Evolutionary conservation across 2,113 vertebrate genomes (phyloP).

Genomic region (Eurystomus gularis): DNA sequence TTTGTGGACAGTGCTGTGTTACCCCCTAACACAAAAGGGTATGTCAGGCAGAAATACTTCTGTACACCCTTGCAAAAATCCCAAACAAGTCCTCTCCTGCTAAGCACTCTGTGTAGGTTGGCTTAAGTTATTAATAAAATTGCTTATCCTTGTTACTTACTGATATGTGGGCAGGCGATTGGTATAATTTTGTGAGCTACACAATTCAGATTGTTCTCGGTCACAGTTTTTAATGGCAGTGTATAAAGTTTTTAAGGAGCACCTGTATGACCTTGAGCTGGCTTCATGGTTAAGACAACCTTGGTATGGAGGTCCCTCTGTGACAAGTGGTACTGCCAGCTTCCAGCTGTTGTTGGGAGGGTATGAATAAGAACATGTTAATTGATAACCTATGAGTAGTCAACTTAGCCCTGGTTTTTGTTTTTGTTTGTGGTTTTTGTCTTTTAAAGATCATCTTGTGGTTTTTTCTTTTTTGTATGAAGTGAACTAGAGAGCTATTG

Average conservation of each 20-base stretch:
- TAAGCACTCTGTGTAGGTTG: neutral
- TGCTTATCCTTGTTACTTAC: neutral
- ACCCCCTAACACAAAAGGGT: neutral
- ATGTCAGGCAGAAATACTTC: neutral
- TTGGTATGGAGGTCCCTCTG: neutral
- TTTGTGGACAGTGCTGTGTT: neutral
- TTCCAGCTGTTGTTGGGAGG: neutral
- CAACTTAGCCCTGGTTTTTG: neutral
- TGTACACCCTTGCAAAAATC: neutral
- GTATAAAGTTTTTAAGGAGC: neutral
- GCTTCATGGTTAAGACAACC: neutral
- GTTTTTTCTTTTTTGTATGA: neutral
- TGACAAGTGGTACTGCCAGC: neutral
- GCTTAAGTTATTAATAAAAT: neutral
- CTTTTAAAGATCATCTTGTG: too few relatives aligned
- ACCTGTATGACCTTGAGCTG: neutral
- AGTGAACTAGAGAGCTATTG: neutral
- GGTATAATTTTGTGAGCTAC: neutral
- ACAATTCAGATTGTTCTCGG: neutral
- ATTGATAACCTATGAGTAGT: neutral
- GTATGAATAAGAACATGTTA: neutral
- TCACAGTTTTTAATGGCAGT: neutral
- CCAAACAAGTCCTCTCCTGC: neutral
- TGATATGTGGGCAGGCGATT: neutral
- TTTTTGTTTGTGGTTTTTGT: too few relatives aligned